Evolutionary conservation across 2,888 invertebrate species (phyloP), one percentile per base, ranked within the genome.

Genomic region (Orthosia gracilis): DNA sequence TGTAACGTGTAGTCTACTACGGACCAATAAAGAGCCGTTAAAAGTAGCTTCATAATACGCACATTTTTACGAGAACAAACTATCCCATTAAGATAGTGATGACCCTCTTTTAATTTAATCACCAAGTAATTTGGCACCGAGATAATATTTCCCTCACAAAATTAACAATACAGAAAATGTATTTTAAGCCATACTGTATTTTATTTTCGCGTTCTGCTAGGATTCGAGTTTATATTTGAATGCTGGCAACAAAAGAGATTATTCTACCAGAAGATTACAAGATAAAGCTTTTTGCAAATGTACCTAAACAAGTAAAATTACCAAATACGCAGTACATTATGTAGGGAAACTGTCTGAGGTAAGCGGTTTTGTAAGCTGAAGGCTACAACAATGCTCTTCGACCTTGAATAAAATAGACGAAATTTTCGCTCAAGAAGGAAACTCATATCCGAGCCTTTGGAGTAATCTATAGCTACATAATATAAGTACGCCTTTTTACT

Each of bases 221-320:
- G 11, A 54, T 23, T 65, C 31, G 31, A 63, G 57, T 82, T 73
- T 69, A 83, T 82, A 64, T 74, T 73, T 66, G 59, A 76, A 55
- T 61, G 63, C 52, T 66, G 61, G 62, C 57, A 78, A 69, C 63
- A 73, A 78, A 72, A 69, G 40, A 62, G 55, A 80, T 76, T 84
- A 84, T 82, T 74, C 23, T 58, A 31, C 57, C 55, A 50, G 69
- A 78, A 78, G 50, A 76, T 78, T 68, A 83, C 76, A 82, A 71
- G 76, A 76, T 80, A 80, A 77, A 62, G 67, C 80, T 84, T 78
- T 85, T 80, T 85, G 65, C 61, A 75, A 71, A 80, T 78, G 62
- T 66, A 73, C 52, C 50, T 76, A 71, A 69, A 61, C 58, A 59
- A 59, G 77, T 79, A 73, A 75, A 77, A 76, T 81, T 65, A 73